A percentile compares a stretch with the other conserved stretches of the same genome.
Evolutionary conservation across 2,113 vertebrate species (phyloP).

Genomic region (western clawed frog (Xenopus tropicalis)): DNA sequence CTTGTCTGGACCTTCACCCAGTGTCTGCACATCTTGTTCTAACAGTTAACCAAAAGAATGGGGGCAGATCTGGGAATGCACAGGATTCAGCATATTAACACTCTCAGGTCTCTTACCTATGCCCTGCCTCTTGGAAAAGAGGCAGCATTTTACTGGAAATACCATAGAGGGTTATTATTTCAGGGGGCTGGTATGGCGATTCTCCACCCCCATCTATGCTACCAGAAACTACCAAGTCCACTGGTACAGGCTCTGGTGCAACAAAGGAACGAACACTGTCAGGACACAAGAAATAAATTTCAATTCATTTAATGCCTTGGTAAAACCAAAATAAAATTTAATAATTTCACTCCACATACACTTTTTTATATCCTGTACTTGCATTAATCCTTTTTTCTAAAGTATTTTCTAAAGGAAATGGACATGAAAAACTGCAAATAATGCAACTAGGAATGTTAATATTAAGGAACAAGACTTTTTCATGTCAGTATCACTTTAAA

Average conservation of each 20-base stretch:
- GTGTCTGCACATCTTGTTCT: too few relatives aligned
- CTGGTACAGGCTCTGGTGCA: constrained; percentile 63
- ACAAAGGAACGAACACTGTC: constrained; percentile 79
- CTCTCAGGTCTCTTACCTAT: constrained; percentile 68
- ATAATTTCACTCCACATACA: neutral
- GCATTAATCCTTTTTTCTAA: neutral
- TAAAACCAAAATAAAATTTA: too few relatives aligned
- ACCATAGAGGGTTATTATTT: constrained; percentile 80
- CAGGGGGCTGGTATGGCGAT: constrained; percentile 76
- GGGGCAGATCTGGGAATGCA: too few relatives aligned
- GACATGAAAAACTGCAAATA: too few relatives aligned
- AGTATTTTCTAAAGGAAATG: too few relatives aligned
- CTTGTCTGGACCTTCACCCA: too few relatives aligned
- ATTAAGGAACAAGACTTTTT: too few relatives aligned
- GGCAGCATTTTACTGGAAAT: constrained; percentile 78
- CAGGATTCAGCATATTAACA: too few relatives aligned
- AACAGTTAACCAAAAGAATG: too few relatives aligned
- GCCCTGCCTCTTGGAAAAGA: constrained; percentile 83
- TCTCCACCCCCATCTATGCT: constrained; percentile 62
- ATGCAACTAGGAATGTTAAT: too few relatives aligned
- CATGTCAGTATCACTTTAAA: too few relatives aligned
- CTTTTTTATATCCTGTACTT: neutral
- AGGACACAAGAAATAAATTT: constrained; percentile 9
- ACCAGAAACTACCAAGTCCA: constrained; percentile 50
- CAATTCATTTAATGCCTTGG: too few relatives aligned